Evolutionary conservation across 2,113 vertebrate species (phyloP).

Genomic region (Saguinus imperator): DNA sequence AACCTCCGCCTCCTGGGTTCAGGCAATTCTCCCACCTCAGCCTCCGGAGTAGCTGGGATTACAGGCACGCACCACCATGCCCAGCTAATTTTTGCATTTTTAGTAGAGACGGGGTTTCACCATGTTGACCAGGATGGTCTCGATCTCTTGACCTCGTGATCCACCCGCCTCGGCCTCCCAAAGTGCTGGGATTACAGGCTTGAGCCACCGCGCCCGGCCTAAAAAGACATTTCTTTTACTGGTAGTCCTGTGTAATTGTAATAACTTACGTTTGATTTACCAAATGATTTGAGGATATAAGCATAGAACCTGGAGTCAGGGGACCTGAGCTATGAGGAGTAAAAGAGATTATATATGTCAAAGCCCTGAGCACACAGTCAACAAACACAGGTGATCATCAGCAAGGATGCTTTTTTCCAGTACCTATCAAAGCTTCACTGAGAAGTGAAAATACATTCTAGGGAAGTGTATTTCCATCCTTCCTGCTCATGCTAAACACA

Average conservation of each 20-base stretch:
- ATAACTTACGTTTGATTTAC: neutral
- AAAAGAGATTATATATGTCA: neutral
- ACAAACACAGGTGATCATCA: neutral
- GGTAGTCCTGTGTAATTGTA: neutral
- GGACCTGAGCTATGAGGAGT: neutral
- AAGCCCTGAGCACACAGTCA: neutral
- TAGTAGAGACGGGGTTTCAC: too few relatives aligned
- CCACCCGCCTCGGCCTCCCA: too few relatives aligned
- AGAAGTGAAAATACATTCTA: neutral
- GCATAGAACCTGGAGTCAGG: neutral
- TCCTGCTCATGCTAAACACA: neutral
- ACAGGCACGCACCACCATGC: too few relatives aligned
- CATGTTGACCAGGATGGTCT: too few relatives aligned
- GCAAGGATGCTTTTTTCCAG: neutral
- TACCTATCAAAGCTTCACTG: neutral
- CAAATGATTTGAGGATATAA: neutral
- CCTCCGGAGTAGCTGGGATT: too few relatives aligned
- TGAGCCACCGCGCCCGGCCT: too few relatives aligned
- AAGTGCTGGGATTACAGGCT: too few relatives aligned
- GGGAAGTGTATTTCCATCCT: neutral
- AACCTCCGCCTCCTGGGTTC: too few relatives aligned
- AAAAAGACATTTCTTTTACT: constrained; percentile 18
- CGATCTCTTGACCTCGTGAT: too few relatives aligned
- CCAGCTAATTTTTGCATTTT: too few relatives aligned
- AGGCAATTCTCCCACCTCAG: too few relatives aligned